Evolutionary conservation across 2,888 invertebrate genomes (phyloP), one percentile per base, ranked within the genome.

Genomic region (Eupithecia vulgata): DNA sequence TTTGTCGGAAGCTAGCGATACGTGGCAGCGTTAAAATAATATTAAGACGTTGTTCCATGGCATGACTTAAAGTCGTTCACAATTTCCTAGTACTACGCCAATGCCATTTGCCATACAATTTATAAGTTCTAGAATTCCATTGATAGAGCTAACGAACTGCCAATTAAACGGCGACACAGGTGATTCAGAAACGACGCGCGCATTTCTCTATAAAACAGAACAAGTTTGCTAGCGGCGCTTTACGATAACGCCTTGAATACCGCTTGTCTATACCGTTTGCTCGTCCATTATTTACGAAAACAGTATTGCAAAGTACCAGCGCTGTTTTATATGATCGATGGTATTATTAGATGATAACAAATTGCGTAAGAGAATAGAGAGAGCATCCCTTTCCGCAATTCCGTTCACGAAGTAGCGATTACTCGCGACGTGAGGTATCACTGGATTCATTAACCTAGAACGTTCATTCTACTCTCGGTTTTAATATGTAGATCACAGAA

Each of bases 261-360:
- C 65, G 34, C 35, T 64, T 42, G 35, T 40, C 21, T 21, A 52
- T 34, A 62, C 25, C 35, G 37, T 72, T 70, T 34, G 45, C 70
- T 70, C 67, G 59, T 45, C 62, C 67, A 70, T 72, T 75, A 70
- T 75, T 75, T 68, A 68, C 48, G 61, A 72, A 72, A 70, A 72
- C 67, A 67, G 21, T 59, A 40, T 68, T 70, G 48, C 42, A 52
- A 64, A 70, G 70, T 61, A 69, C 69, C 59, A 30, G 52, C 61
- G 65, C 61, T 62, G 69, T 62, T 61, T 68, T 67, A 59, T 61
- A 71, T 67, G 66, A 74, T 67, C 48, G 71, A 72, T 70, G 69
- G 35, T 42, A 69, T 67, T 71, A 69, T 74, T 68, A 59, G 71
- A 67, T 68, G 71, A 42, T 74, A 70, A 73, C 61, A 69, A 68